These are phyloP conservation scores for Aradophagus sp. DNA, from an alignment of 1,140 invertebrate genomes.

Conservation along the genomic window DNA sequence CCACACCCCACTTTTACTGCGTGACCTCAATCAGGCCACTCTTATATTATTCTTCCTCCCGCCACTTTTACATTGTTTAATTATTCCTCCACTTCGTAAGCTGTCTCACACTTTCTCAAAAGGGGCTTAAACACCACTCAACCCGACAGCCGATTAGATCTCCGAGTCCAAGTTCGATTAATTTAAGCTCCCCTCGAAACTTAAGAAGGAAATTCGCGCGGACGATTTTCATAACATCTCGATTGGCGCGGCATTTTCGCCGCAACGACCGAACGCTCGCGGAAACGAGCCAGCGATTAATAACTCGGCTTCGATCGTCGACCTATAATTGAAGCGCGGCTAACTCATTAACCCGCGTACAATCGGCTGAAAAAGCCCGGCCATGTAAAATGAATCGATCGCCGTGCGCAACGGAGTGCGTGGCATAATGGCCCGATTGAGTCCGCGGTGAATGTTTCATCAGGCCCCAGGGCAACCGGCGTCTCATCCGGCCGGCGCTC, in stretches of 20 bases:
- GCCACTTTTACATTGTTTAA: too few relatives aligned
- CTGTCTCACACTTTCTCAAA: not conserved
- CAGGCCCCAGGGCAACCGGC: slow-evolving; percentile 56
- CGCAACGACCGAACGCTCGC: slow-evolving; percentile 14
- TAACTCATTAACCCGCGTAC: slow-evolving; percentile 23
- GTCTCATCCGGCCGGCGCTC: slow-evolving; percentile 52
- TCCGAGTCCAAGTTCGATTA: slow-evolving; percentile 15
- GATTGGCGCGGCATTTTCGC: slow-evolving; percentile 19
- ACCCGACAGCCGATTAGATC: not conserved
- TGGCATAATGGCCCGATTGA: slow-evolving; percentile 66
- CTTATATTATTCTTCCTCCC: too few relatives aligned
- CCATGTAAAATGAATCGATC: slow-evolving; percentile 46
- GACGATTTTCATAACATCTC: slow-evolving; percentile 26
- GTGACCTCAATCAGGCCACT: too few relatives aligned
- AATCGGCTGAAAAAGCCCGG: slow-evolving; percentile 24
- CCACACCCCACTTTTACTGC: too few relatives aligned
- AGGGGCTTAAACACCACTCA: slow-evolving; percentile 3
- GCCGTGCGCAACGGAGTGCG: slow-evolving; percentile 50
- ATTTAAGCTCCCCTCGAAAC: slow-evolving; percentile 12
- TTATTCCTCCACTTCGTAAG: too few relatives aligned
- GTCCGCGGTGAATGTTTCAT: slow-evolving; percentile 68
- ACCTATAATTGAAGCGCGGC: slow-evolving; percentile 35
- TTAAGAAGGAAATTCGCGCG: too few relatives aligned
- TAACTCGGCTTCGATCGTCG: slow-evolving; percentile 20
- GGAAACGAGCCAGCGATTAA: slow-evolving; percentile 35